These are phyloP conservation scores for Eumacrocentrus americanus DNA, from an alignment of 2,888 invertebrate species.

Conservation along the genomic window DNA sequence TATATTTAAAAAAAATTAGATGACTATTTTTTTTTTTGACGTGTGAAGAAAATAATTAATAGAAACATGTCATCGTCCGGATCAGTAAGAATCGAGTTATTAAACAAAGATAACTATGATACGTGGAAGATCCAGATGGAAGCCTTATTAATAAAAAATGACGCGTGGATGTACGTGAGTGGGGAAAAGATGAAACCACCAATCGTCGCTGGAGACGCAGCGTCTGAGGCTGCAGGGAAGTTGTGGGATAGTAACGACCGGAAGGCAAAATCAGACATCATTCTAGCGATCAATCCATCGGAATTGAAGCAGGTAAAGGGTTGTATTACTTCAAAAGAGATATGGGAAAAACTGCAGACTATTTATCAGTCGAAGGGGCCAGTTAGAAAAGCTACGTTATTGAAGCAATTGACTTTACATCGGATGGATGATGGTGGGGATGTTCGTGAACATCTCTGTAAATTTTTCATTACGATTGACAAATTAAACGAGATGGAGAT, in stretches of 20 bases:
- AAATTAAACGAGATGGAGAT: constrained; percentile 50
- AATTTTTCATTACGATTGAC: constrained; percentile 51
- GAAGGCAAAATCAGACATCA: constrained; percentile 15
- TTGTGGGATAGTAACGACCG: constrained; percentile 18
- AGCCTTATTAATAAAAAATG: constrained; percentile 21
- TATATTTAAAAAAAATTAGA: no score
- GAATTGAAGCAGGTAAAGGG: constrained; percentile 24
- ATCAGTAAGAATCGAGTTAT: constrained; percentile 17
- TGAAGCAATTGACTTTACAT: constrained; percentile 45
- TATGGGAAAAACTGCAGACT: constrained; percentile 52
- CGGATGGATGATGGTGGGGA: constrained; percentile 48
- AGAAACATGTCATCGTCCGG: no score
- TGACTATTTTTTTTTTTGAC: no score
- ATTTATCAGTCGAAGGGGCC: constrained; percentile 54
- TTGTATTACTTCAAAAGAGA: constrained; percentile 41
- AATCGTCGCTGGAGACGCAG: no score
- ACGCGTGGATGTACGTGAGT: constrained; percentile 17
- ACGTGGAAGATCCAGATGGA: constrained; percentile 22
- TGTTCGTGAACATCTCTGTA: constrained; percentile 47
- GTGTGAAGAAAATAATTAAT: no score
- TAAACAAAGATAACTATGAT: constrained; percentile 22
- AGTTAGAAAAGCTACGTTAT: no score
- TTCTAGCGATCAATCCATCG: constrained; percentile 8
- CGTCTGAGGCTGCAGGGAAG: neutral
- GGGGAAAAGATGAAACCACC: constrained; percentile 17